A percentile compares a stretch with the other conserved stretches of the same genome.
Evolutionary conservation across 1,140 invertebrate genomes (phyloP).

Genomic region (Sesamia nonagrioides): DNA sequence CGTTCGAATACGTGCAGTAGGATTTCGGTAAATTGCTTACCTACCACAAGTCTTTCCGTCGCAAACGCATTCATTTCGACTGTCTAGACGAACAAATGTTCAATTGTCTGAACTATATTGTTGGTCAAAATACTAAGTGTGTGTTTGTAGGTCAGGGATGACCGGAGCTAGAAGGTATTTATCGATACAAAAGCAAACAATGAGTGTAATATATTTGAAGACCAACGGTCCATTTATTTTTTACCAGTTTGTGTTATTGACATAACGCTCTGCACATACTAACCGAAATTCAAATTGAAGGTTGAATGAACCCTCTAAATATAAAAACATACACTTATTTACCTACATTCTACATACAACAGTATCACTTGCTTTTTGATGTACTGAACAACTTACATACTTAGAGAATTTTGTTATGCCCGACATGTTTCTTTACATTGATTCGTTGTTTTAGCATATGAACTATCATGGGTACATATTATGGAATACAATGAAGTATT

Average conservation of each 20-base stretch:
- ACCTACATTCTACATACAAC: background rate
- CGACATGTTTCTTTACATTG: no score
- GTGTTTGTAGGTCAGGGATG: constrained; percentile 7
- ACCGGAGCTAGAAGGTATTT: background rate
- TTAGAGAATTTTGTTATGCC: no score
- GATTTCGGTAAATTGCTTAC: background rate
- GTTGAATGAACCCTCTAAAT: background rate
- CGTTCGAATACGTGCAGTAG: no score
- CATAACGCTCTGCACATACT: constrained; percentile 13
- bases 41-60: background rate
- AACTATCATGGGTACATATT: no score
- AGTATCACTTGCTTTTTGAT: background rate
- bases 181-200: constrained; percentile 17
- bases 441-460: no score
- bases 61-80: background rate
- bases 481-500: no score
- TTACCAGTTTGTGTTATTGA: background rate
- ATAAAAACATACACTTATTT: background rate
- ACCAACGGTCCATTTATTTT: background rate
- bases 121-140: background rate
- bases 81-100: background rate
- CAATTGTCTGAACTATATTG: background rate
- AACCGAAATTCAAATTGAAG: constrained; percentile 2
- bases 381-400: no score
- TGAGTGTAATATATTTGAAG: background rate